phyloP scores from a whole-genome alignment of 2,113 vertebrate genomes.

The Gymnobelideus leadbeateri region DNA sequence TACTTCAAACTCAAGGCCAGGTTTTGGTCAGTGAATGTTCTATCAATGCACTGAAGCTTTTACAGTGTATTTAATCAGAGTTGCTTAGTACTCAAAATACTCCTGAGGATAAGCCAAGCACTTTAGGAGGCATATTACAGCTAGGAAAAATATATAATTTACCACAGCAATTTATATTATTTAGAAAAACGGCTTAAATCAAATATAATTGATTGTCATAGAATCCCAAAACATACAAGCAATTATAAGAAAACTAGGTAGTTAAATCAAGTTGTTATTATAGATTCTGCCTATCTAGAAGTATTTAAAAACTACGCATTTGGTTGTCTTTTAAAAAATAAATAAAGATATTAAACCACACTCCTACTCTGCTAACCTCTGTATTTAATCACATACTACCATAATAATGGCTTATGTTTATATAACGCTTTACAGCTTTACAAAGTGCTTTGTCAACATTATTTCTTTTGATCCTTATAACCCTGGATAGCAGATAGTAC shows the following conservation, averaged over 20 bases:
- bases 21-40: not conserved
- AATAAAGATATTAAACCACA: not conserved
- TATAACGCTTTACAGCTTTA: not conserved
- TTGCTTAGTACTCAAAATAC: not conserved
- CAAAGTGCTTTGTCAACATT: not conserved
- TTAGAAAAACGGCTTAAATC: not conserved
- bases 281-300: not conserved
- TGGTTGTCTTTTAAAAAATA: not conserved
- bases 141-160: not conserved
- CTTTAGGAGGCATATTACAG: not conserved
- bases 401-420: not conserved
- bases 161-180: not conserved
- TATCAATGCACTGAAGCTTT: not conserved
- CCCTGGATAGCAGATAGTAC: not conserved
- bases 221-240: not conserved
- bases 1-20: not conserved
- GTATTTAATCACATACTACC: not conserved
- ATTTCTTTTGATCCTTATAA: not conserved
- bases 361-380: not conserved
- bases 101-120: not conserved
- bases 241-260: not conserved
- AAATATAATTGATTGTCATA: not conserved
- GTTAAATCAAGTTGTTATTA: not conserved
- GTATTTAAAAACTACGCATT: not conserved
- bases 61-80: not conserved